Conservation (phyloP, 2,113 vertebrate genomes). For the Delphinus delphis region DNA sequence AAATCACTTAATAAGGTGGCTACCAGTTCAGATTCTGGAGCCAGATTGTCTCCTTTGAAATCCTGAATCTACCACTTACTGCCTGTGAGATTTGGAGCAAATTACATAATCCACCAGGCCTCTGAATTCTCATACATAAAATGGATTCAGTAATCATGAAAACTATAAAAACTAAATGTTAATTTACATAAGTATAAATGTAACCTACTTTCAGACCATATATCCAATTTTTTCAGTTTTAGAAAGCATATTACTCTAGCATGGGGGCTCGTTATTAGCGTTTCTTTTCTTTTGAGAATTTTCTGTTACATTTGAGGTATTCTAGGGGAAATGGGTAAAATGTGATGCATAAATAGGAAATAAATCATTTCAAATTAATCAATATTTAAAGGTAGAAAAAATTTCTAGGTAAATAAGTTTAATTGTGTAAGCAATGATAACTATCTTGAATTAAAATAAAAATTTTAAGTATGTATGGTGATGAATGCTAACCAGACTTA, state of each 20-base stretch:
- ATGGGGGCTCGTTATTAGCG: background rate
- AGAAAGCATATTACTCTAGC: background rate
- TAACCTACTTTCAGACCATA: background rate
- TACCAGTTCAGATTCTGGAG: background rate
- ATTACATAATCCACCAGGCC: background rate
- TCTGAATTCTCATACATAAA: background rate
- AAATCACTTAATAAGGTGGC: background rate
- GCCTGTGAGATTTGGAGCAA: background rate
- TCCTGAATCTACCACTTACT: background rate
- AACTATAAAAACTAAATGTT: background rate
- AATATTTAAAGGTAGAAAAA: background rate
- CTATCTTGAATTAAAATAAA: constrained; percentile 7
- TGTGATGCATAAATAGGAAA: background rate
- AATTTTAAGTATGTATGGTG: background rate
- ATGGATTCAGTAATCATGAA: background rate
- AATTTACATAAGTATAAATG: background rate
- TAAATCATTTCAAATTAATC: background rate
- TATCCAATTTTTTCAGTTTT: background rate
- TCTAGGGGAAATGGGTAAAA: background rate
- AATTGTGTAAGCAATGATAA: background rate
- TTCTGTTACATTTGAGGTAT: background rate
- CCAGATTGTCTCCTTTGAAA: background rate
- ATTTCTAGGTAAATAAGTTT: background rate
- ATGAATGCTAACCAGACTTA: too few relatives aligned
- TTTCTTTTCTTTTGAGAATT: background rate